Base-by-base conservation (phyloP, 2,113 vertebrate genomes). In the Malurus alboscapulatus region DNA sequence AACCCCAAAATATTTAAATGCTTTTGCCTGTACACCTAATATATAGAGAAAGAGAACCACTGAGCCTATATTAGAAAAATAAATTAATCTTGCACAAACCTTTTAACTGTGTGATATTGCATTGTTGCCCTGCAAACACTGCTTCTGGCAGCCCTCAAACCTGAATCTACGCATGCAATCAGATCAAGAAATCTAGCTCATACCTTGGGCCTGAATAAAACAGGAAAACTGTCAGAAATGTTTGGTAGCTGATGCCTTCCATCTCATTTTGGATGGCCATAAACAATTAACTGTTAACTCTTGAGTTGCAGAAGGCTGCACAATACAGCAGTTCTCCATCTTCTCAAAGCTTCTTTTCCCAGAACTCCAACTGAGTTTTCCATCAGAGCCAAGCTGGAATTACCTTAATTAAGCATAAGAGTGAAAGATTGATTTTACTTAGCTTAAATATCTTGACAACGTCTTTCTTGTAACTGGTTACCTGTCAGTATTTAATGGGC, bases 401-500 rank as follows among this genome's bases (percentile, higher is more conserved):
- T 81, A 34, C 71, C 32, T 95, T 78, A 69, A 87, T 95, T 74
- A 72, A 47, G 13, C 50, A 10, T 9, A 80, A 13, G 8, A 27
- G 48, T 36, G 36, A 93, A 80, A 75, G 76, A 88, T 22, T 81
- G 66, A 72, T 65, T 95, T 90, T 58, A 62, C 69, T 67, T 51
- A 24, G 36, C 55, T 79, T 55, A 67, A 79, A 44, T 81, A 95
- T 78, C 55, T 80, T 93, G 92, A 95, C 88, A 88, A 38, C 0
- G 2, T 72, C 89, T 97, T 93, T 77, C 73, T 54, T 53, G 44
- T 90, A 94, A 75, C 85, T 45, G 42, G 83, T 66, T 95, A 96
- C 92, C 81, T 82, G 77, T 59, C 87, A 87, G 34, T 48, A 96
- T 93, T 91, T 91, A 87, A 94, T 75, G 78, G 92, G 86, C 32